Base-by-base conservation (phyloP, 2,888 invertebrate species). In the Ormyrus rosae region DNA sequence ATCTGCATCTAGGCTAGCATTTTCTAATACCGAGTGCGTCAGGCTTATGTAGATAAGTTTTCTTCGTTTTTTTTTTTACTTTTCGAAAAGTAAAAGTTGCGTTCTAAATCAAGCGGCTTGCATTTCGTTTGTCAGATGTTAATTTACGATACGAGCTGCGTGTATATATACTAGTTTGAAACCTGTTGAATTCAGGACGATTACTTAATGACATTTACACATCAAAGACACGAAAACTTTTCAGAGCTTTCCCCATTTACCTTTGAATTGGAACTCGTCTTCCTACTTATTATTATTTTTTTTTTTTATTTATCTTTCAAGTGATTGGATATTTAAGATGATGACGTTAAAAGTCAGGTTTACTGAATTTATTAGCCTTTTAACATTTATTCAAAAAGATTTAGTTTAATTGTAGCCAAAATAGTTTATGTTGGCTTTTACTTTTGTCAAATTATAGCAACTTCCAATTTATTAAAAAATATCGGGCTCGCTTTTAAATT, bases 121-220 rank as follows among this genome's bases (percentile, higher is more conserved):
- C 74, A 74, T 74, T 74, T 67, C 19, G 56, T 74, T 60, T 64
- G 65, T 67, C 67, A 13, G 74, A 58, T 55, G 51, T 67, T 65
- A 68, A 68, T 76, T 76, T 76, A 76, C 9, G 68, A 60, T 13
- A 61, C 53, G 19, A 60, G 10, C n/a, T 34, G 6, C 19, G 4
- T 6, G 34, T 34, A 34, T 34, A 34, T 60, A 45, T 70, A 77
- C 71, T 64, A 71, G 58, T 71, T 76, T 50, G 61, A 76, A 77
- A 77, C 70, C 77, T 64, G 70, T 71, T 70, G 64, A 34, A 70
- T 77, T 64, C 45, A 58, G 71, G 78, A 58, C 78, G 65, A 71
- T 78, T 78, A 78, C 71, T 78, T 70, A 64, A 71, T 45, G 53
- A 10, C 9, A 13, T 34, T 70, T 53, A 50, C 11, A 19, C 34